Percentiles rank a stretch among this genome's conserved stretches.
phyloP scores from a whole-genome alignment of 1,140 invertebrate species.

The Heliconius eleuchia region DNA sequence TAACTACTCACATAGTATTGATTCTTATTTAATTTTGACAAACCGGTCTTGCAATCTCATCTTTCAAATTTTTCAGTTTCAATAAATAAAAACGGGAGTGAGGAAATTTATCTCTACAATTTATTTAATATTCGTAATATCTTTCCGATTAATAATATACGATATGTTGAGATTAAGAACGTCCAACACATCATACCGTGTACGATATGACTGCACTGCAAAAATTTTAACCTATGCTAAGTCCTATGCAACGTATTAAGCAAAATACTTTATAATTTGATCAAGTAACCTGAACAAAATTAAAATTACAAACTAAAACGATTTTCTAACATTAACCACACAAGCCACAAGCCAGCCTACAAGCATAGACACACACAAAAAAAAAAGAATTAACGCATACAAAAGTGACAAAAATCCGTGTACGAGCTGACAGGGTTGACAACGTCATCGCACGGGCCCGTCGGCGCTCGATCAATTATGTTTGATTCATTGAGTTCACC shows the following conservation, averaged over 20 bases:
- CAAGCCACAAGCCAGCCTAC: slow-evolving; percentile 28
- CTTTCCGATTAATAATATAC: too few relatives aligned
- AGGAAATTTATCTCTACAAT: too few relatives aligned
- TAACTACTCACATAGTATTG: too few relatives aligned
- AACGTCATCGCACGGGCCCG: slow-evolving; percentile 57
- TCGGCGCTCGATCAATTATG: slow-evolving; percentile 62
- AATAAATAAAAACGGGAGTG: too few relatives aligned
- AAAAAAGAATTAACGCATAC: slow-evolving; percentile 50
- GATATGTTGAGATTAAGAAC: too few relatives aligned
- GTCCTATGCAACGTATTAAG: background rate
- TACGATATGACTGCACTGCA: background rate
- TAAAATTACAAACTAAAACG: slow-evolving; percentile 27
- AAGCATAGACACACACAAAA: slow-evolving; percentile 30
- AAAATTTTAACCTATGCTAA: background rate
- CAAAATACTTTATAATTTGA: background rate
- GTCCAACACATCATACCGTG: background rate
- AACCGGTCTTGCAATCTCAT: too few relatives aligned
- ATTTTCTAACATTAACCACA: slow-evolving; percentile 37
- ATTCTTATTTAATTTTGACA: too few relatives aligned
- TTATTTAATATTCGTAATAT: too few relatives aligned
- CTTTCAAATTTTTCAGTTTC: too few relatives aligned
- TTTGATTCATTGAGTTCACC: slow-evolving; percentile 66
- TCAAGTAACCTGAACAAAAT: background rate
- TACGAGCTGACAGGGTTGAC: slow-evolving; percentile 57
- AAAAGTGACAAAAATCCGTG: slow-evolving; percentile 65